Evolutionary conservation across 2,888 invertebrate species (phyloP).

Genomic region (Drosophila koepferae): DNA sequence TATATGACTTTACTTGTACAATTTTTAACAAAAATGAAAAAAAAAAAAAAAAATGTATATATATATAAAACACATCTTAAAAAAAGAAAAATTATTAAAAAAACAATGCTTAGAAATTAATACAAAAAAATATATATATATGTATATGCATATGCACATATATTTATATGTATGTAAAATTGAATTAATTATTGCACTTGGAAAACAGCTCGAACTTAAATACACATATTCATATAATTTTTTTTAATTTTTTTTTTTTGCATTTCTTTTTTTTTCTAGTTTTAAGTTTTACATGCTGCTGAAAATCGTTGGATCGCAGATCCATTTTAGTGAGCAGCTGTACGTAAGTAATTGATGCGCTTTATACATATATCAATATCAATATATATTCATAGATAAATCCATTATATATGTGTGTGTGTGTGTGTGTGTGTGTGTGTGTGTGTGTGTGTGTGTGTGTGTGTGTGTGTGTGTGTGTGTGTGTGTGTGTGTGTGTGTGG

Average conservation of each 20-base stretch:
- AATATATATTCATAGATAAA: conserved; percentile 31
- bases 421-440: conserved; percentile 5
- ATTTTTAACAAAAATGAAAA: conserved; percentile 38
- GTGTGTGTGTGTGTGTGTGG: no score
- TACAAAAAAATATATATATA: conserved; percentile 28
- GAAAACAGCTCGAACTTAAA: conserved; percentile 44
- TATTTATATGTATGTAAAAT: conserved; percentile 6
- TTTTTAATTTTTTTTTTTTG: not conserved
- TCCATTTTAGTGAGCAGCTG: conserved; percentile 21
- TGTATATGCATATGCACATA: conserved; percentile 3
- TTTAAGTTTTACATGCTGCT: conserved; percentile 27
- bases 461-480: conserved; percentile 6
- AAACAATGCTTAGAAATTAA: conserved; percentile 48
- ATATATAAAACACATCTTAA: not conserved
- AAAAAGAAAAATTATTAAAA: conserved; percentile 9
- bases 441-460: not conserved
- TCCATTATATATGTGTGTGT: conserved; percentile 5
- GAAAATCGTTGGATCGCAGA: conserved; percentile 17
- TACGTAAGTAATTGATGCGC: conserved; percentile 54
- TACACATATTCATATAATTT: conserved; percentile 12
- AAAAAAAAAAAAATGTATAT: not conserved
- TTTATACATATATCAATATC: conserved; percentile 35
- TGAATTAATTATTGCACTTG: conserved; percentile 55
- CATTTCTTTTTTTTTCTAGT: not conserved
- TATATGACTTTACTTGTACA: conserved; percentile 45